phyloP scores from a whole-genome alignment of 1,140 invertebrate species.

The Brachionus plicatilis region DNA sequence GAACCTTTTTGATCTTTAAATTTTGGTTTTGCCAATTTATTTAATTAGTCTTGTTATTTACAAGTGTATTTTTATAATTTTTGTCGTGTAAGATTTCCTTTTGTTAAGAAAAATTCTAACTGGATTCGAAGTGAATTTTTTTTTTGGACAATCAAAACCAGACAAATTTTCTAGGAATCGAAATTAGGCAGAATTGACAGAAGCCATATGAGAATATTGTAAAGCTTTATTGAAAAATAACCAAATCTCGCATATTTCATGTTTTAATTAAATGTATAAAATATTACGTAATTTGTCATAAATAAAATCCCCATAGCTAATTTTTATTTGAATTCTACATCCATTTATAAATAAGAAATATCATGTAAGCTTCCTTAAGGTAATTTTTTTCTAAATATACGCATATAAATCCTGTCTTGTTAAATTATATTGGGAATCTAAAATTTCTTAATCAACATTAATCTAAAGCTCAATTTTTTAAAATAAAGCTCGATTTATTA shows the following conservation, averaged over 20 bases:
- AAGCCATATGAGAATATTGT: not conserved
- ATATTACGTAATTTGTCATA: constrained; percentile 7
- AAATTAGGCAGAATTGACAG: not conserved
- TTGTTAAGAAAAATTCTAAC: not conserved
- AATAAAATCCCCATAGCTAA: not conserved
- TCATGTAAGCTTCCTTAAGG: not conserved
- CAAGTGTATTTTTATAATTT: not conserved
- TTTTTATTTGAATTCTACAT: not conserved
- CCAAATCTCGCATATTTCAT: not conserved
- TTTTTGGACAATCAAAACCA: not conserved
- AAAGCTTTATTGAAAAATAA: not conserved
- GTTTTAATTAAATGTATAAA: not conserved
- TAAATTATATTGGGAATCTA: too few species aligned
- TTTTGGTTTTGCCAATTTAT: not conserved
- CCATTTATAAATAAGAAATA: not conserved
- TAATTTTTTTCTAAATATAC: not conserved
- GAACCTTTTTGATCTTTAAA: not conserved
- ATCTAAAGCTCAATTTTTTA: not conserved
- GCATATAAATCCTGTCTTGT: not conserved
- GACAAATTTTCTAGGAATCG: not conserved
- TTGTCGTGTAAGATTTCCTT: not conserved
- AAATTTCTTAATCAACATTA: not conserved
- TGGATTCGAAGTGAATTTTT: not conserved
- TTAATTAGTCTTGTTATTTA: not conserved
- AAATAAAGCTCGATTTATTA: too few species aligned